Percentiles rank a stretch among this genome's conserved stretches.
phyloP scores from a whole-genome alignment of 2,888 invertebrate genomes.

The Meta bourneti region DNA sequence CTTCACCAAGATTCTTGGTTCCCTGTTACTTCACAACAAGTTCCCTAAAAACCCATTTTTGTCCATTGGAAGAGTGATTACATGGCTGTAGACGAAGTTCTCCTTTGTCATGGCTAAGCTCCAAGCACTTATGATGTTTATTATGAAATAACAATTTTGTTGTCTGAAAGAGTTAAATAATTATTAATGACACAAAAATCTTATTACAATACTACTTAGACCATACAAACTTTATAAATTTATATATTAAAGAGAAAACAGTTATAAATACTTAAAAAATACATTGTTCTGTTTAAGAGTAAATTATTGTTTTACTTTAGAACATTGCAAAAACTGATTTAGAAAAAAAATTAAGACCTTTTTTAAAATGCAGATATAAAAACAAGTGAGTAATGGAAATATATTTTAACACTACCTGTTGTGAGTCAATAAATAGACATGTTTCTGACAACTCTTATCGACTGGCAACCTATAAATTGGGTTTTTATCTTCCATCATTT shows the following conservation, averaged over 20 bases:
- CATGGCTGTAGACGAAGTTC: constrained; percentile 60
- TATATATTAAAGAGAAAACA: too few species aligned
- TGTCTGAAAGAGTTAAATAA: constrained; percentile 33
- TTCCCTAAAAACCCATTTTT: constrained; percentile 75
- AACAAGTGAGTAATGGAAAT: too few species aligned
- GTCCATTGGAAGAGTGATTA: constrained; percentile 69
- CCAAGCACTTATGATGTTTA: constrained; percentile 66
- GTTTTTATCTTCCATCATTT: too few species aligned
- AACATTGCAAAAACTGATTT: neutral
- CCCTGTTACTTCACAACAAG: constrained; percentile 53
- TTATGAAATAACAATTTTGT: constrained; percentile 67
- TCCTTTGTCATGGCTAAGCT: constrained; percentile 70
- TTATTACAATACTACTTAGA: too few species aligned
- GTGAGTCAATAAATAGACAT: too few species aligned
- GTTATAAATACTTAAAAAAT: too few species aligned
- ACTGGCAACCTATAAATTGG: too few species aligned
- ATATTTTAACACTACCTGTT: too few species aligned
- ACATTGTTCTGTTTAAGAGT: too few species aligned
- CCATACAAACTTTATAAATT: too few species aligned
- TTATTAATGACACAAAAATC: neutral
- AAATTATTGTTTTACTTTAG: neutral
- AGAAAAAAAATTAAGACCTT: neutral
- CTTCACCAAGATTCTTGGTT: constrained; percentile 3
- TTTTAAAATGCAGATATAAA: neutral
- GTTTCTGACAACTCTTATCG: too few species aligned